A percentile compares a stretch with the other conserved stretches of the same genome.
These are phyloP conservation scores for Bambusicola thoracicus DNA, from an alignment of 2,113 vertebrate species.

Conservation along the genomic window DNA sequence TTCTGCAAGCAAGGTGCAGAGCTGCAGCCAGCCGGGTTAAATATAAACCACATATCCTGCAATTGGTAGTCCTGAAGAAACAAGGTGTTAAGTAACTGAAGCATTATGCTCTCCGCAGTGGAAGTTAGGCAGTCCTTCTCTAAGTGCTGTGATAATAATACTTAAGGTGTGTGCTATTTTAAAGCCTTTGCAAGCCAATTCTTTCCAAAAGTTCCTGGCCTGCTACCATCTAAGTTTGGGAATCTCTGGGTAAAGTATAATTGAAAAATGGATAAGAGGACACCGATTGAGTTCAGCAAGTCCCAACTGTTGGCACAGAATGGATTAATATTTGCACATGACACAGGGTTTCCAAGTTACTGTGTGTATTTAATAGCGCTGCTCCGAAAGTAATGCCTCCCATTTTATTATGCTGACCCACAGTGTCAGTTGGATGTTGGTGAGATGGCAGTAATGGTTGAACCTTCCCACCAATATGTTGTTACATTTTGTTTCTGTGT, in stretches of 20 bases:
- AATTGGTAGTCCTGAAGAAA: not conserved
- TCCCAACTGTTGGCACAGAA: not conserved
- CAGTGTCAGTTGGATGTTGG: no score
- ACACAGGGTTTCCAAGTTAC: rapidly evolving
- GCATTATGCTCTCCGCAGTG: not conserved
- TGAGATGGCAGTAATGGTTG: no score
- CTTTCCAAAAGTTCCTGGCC: not conserved
- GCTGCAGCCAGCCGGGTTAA: constrained; percentile 43
- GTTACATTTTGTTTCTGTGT: no score
- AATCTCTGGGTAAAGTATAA: not conserved
- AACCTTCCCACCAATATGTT: no score
- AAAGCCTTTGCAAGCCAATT: not conserved
- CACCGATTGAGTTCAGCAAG: not conserved
- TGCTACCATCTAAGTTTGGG: not conserved
- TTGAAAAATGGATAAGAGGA: not conserved
- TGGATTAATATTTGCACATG: not conserved
- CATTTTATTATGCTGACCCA: no score
- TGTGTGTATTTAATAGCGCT: not conserved
- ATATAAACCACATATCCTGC: constrained; percentile 7
- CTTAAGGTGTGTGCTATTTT: not conserved
- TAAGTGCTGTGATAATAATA: not conserved
- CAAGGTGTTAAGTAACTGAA: constrained; percentile 13
- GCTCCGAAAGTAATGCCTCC: no score
- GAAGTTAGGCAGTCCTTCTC: not conserved
- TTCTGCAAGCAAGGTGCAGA: not conserved